Conservation (phyloP, 2,797 vertebrate genomes). For the Lepilemur ruficaudatus region DNA sequence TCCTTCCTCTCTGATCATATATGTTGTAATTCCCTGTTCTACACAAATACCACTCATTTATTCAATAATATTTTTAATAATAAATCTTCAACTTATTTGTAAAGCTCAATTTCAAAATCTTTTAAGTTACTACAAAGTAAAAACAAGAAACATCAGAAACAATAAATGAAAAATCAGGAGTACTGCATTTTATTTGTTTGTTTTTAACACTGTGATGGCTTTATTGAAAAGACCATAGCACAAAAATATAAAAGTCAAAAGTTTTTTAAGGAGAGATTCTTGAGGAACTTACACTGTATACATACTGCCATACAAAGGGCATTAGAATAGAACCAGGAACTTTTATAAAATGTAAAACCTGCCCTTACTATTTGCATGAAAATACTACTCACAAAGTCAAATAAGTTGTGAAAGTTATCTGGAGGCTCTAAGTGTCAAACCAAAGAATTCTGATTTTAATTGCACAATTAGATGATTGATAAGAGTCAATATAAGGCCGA, state of each 20-base stretch:
- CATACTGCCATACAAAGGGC: constrained; percentile 91
- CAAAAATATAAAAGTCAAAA: constrained; percentile 85
- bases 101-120: constrained; percentile 81
- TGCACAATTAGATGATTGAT: constrained; percentile 75
- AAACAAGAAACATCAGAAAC: constrained; percentile 57
- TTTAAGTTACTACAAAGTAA: constrained; percentile 79
- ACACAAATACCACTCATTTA: not conserved
- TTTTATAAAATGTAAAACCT: constrained; percentile 88
- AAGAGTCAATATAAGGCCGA: not conserved
- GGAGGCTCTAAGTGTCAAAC: constrained; percentile 80
- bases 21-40: not conserved
- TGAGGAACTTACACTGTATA: constrained; percentile 89
- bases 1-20: not conserved
- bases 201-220: constrained; percentile 88
- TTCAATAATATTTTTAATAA: constrained; percentile 39
- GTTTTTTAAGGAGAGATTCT: constrained; percentile 76
- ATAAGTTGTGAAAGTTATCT: constrained; percentile 81
- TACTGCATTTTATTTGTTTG: constrained; percentile 77
- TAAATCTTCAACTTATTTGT: constrained; percentile 78
- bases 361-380: constrained; percentile 85
- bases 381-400: constrained; percentile 84
- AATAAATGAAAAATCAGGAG: constrained; percentile 72
- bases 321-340: constrained; percentile 87
- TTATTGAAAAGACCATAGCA: constrained; percentile 88
- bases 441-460: constrained; percentile 64